Base-by-base conservation (phyloP, 2,888 invertebrate genomes). In the Dexiosoma caninum region DNA sequence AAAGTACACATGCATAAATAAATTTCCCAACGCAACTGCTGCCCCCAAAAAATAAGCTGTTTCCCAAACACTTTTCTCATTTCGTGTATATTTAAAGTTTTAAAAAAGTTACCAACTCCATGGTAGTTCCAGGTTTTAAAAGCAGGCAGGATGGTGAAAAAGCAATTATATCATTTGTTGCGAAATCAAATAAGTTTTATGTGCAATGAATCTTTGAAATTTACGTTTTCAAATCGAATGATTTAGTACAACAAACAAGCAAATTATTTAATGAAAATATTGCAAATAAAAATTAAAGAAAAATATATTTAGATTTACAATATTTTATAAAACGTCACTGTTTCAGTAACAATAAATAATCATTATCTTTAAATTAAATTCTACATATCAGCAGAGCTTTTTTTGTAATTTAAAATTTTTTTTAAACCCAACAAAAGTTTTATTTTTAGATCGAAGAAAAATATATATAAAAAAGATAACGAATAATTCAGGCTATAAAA, bases 351-450 rank as follows among this genome's bases (percentile, higher is more conserved):
- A 40, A 14, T 59, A 59, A 40, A 40, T 59, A 40, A 59, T 23
- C 14, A 40, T 40, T 59, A 59, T 59, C 40, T 59, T 59, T 40
- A 59, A 40, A 59, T 40, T 40, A 6, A 14, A 59, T 59, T 59
- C 14, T 14, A 14, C 5, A 59, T 37, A 40, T 23, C 14, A 40
- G n/a, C 14, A 40, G n/a, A 59, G 21, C 8, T 40, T 27, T 23
- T 40, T 40, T n/a, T n/a, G 10, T 14, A 7, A 40, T 14, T 21
- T 23, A 10, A n/a, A 14, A 14, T 3, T n/a, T 2, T 0, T 0
- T 23, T 40, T 23, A 14, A 9, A 40, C 37, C 40, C 59, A 59
- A 4, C 59, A 59, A 57, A 10, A 23, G 1, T 16, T 53, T 49
- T 23, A 23, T n/a, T 23, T 49, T 1, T 12, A 6, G n/a, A 23